Evolutionary conservation across 2,113 vertebrate species (phyloP), one percentile per base, ranked within the genome.

Genomic region (Heterocephalus glaber): DNA sequence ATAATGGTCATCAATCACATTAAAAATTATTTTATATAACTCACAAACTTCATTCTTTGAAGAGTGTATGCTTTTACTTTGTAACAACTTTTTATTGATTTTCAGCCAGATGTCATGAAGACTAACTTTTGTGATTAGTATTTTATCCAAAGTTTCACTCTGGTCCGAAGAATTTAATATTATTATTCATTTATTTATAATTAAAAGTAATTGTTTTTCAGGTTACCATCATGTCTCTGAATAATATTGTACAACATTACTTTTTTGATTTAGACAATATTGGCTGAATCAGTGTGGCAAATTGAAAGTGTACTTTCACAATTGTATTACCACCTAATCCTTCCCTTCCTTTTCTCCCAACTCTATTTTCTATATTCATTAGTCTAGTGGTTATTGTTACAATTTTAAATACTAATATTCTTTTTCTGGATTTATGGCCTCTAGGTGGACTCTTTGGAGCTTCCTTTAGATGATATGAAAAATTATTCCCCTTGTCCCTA

Each of bases 1-100:
- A 7, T 44, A 93, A 76, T 35, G 11, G 4, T 93, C 22, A 72
- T 44, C 68, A 66, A 63, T 91, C 24, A 47, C n/a, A 90, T 61
- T 60, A 70, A 47, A 76, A 79, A 87, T 96, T 54, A 92, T 81
- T 81, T 84, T 81, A 41, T 41, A 86, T 70, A 93, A 13, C 22
- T 85, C 14, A 61, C 10, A 81, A 17, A 86, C 35, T 81, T 68
- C 33, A 88, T 86, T 93, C 24, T 86, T 68, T 86, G 70, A 92
- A 63, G 33, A 86, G 54, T 52, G 14, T 49, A 44, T 77, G 35
- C n/a, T 76, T 93, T 91, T 19, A 80, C 44, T 54, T 89, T 93
- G 11, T 66, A 92, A 47, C 52, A 89, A 7, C 2, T 47, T 11
- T 94, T 94, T 68, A 33, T 68, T 80, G 24, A 30, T 94, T 83